A percentile compares a stretch with the other conserved stretches of the same genome.
phyloP scores from a whole-genome alignment of 2,797 vertebrate species.

The Chaenodraco wilsoni region DNA sequence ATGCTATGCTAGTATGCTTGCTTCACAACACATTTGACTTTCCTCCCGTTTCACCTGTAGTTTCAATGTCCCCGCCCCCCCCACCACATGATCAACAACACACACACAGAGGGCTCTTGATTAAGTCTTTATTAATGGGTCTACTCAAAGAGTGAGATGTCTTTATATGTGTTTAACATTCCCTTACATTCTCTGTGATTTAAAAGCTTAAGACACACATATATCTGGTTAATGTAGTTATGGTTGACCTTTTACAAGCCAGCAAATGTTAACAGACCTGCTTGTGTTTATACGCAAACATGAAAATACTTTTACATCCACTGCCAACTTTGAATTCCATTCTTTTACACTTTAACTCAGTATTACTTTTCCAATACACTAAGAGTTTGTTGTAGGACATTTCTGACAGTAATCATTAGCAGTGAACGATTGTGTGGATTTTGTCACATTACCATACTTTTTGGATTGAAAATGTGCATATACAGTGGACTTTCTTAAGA shows the following conservation, averaged over 20 bases:
- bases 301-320: no score
- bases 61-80: no score
- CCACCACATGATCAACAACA: no score
- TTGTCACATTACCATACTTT: constrained; percentile 7
- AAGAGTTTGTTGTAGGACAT: not conserved
- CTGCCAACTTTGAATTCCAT: no score
- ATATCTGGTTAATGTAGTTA: not conserved
- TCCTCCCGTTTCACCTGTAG: no score
- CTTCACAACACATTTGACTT: no score
- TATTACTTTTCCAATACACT: not conserved
- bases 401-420: not conserved
- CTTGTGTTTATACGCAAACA: no score
- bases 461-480: not conserved
- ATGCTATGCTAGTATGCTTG: no score
- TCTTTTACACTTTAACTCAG: not conserved
- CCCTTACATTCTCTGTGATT: not conserved
- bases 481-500: not conserved
- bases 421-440: not conserved
- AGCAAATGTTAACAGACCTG: not conserved
- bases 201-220: not conserved
- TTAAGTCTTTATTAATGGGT: no score
- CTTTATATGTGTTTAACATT: not conserved
- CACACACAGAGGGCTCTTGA: no score
- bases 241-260: constrained; percentile 1
- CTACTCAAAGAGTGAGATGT: no score